These are phyloP conservation scores for Nematopogon swammerdamellus DNA, from an alignment of 2,888 invertebrate genomes.

Conservation along the genomic window DNA sequence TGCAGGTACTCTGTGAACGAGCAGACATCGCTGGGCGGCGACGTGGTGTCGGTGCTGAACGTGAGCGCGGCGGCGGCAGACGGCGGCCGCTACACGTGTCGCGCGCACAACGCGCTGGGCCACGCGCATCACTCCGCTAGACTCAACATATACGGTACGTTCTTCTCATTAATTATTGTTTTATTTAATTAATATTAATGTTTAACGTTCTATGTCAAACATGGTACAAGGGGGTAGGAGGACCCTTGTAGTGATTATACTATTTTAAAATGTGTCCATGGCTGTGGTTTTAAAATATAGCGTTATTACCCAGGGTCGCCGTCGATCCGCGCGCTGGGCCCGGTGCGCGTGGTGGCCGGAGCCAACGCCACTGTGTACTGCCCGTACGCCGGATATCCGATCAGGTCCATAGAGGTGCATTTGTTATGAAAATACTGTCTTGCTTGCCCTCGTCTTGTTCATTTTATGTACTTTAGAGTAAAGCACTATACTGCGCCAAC, in stretches of 20 bases:
- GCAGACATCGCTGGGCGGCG: conserved; percentile 70
- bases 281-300: too few relatives aligned
- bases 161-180: too few relatives aligned
- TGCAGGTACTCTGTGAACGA: conserved; percentile 67
- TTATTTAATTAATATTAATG: too few relatives aligned
- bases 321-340: conserved; percentile 64
- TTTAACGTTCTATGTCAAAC: conserved; percentile 1
- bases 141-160: conserved; percentile 79
- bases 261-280: neutral
- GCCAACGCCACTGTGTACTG: conserved; percentile 71
- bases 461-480: too few relatives aligned
- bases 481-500: too few relatives aligned
- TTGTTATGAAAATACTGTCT: conserved; percentile 24
- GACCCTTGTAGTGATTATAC: neutral
- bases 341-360: conserved; percentile 74
- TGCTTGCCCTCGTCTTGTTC: neutral
- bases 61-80: conserved; percentile 70
- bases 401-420: conserved; percentile 60
- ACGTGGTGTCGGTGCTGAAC: conserved; percentile 77
- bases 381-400: conserved; percentile 84
- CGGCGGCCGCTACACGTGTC: conserved; percentile 81
- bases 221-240: neutral
- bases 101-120: conserved; percentile 69
- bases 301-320: conserved; percentile 64
- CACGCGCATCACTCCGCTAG: conserved; percentile 67